Base-by-base conservation (phyloP, 2,888 invertebrate species). In the Ecliptopera silaceata region DNA sequence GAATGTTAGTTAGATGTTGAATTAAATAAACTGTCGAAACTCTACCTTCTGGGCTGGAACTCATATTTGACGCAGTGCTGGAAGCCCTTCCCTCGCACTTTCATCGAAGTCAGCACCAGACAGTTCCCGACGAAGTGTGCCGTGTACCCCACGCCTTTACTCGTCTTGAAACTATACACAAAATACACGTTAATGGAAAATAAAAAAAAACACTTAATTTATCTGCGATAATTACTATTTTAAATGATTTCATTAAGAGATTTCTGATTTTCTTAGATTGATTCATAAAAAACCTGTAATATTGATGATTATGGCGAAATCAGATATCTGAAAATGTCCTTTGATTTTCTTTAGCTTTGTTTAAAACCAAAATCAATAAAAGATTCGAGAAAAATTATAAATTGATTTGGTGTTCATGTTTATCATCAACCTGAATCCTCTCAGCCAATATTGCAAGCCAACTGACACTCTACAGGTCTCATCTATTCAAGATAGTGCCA, bases 61-160 rank as follows among this genome's bases (percentile, higher is more conserved):
- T 99, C 99, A 86, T 98, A 99, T 92, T 99, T 99, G 86, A 99
- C 98, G 93, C 99, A 99, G 91, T 99, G 99, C 89, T 99, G 99
- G 93, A 99, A 98, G 68, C 99, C 99, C 92, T 99, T 99, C 76
- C 98, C 99, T 82, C 98, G 98, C 67, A 99, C 95, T 93, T 99
- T 99, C 98, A 99, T 99, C 26, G 98, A 98, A 22, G 99, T 99
- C 74, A 99, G 94, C 64, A 99, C 99, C 68, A 99, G 94, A 88
- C 99, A 99, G 92, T 98, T 99, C 72, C 99, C 99, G 72, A 99
- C 98, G 91, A 99, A 99, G 92, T 99, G 99, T 55, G 99, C 99
- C 47, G 99, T 98, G 89, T 99, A 99, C 42, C 99, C 99, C 52
- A 99, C 96, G 68, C 99, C 99, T 94, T 99, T 99, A 84, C 97